A percentile compares a stretch with the other conserved stretches of the same genome.
These are phyloP conservation scores for Protodeltote pygarga DNA, from an alignment of 2,888 invertebrate genomes.

Conservation along the genomic window DNA sequence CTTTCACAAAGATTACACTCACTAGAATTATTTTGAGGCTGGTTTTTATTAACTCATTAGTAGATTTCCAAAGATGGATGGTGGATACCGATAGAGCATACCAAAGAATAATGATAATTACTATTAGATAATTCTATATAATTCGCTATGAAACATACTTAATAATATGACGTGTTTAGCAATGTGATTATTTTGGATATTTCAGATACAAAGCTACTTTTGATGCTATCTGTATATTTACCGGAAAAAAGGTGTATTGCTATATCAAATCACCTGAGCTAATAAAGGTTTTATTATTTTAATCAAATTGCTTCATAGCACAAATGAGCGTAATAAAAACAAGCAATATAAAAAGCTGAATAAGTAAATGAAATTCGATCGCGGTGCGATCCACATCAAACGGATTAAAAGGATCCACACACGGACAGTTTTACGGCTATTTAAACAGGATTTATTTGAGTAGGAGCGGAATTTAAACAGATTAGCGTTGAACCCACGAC, in stretches of 20 bases:
- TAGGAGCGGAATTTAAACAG: slow-evolving; percentile 69
- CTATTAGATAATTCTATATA: too few species aligned
- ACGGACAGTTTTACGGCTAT: slow-evolving; percentile 74
- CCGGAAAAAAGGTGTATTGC: neutral
- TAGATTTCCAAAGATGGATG: too few species aligned
- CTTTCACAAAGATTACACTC: slow-evolving; percentile 35
- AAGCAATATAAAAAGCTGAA: slow-evolving; percentile 28
- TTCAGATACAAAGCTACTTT: too few species aligned
- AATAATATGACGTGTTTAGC: too few species aligned
- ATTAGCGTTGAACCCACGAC: slow-evolving; percentile 62
- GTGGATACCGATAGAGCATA: too few species aligned
- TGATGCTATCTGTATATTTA: too few species aligned
- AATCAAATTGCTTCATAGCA: slow-evolving; percentile 7
- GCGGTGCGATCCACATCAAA: slow-evolving; percentile 66
- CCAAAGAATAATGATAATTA: too few species aligned
- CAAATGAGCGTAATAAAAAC: slow-evolving; percentile 28
- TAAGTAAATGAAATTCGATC: slow-evolving; percentile 55
- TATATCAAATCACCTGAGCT: slow-evolving; percentile 1
- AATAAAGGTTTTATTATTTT: slow-evolving; percentile 18
- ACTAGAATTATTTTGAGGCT: slow-evolving; percentile 22
- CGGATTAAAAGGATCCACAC: slow-evolving; percentile 68
- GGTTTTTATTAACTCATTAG: too few species aligned
- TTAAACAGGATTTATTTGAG: slow-evolving; percentile 77
- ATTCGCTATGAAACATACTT: too few species aligned
- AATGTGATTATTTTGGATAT: too few species aligned